Evolutionary conservation across 2,888 invertebrate species (phyloP).

Genomic region (Leucophora obtusa): DNA sequence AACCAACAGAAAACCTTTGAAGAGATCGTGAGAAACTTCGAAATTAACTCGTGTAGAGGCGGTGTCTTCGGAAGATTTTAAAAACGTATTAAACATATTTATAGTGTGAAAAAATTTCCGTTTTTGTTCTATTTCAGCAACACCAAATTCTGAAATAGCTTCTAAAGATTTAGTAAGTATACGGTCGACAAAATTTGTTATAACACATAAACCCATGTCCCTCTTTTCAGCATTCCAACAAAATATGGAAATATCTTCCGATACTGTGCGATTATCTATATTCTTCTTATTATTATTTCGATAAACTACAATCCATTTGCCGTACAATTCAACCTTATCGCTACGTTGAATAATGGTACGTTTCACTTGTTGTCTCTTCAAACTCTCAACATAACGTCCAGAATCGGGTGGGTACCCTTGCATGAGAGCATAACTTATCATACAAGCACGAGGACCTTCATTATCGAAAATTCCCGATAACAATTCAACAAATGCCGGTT

Average conservation of each 20-base stretch:
- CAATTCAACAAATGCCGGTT: conserved; percentile 81
- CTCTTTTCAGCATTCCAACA: conserved; percentile 65
- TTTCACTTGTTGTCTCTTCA: conserved; percentile 77
- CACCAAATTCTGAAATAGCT: conserved; percentile 80
- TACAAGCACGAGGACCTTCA: conserved; percentile 82
- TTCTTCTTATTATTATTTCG: conserved; percentile 81
- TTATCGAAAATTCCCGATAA: conserved; percentile 83
- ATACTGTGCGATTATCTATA: conserved; percentile 84
- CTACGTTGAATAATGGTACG: conserved; percentile 84
- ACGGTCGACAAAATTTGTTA: conserved; percentile 71
- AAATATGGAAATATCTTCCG: conserved; percentile 77
- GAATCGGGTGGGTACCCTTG: conserved; percentile 81
- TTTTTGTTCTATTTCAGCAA: conserved; percentile 79
- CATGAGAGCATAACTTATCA: conserved; percentile 84
- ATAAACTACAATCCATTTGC: conserved; percentile 85
- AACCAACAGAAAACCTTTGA: conserved; percentile 81
- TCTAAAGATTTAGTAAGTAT: conserved; percentile 79
- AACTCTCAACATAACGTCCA: conserved; percentile 71
- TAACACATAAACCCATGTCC: conserved; percentile 67
- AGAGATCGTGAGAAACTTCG: conserved; percentile 81
- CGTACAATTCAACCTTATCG: conserved; percentile 80
- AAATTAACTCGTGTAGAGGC: conserved; percentile 83
- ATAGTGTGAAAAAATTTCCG: conserved; percentile 82
- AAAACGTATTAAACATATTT: conserved; percentile 79
- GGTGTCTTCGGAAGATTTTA: conserved; percentile 83